Conservation (phyloP, 1,140 invertebrate species). For the Neodiprion fabricii region DNA sequence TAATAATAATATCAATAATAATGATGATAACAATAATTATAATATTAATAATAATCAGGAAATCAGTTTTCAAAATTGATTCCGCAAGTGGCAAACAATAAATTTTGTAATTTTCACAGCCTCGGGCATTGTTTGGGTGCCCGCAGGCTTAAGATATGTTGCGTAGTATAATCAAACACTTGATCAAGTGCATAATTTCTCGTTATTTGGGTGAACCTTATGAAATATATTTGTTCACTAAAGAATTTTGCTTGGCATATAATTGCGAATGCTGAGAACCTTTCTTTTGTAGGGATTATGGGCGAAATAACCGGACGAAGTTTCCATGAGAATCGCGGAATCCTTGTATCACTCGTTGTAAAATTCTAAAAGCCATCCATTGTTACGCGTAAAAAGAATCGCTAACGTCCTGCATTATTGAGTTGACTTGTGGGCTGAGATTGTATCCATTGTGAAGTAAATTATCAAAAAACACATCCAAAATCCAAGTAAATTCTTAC, state of each 20-base stretch:
- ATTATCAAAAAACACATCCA: neutral
- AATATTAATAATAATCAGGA: constrained; percentile 29
- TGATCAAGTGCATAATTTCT: constrained; percentile 50
- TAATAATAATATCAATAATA: no score
- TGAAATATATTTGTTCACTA: constrained; percentile 40
- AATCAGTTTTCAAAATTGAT: constrained; percentile 56
- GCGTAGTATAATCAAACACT: constrained; percentile 61
- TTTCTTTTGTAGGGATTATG: no score
- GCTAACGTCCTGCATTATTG: no score
- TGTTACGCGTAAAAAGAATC: no score
- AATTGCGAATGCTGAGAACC: neutral
- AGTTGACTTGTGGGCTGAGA: no score
- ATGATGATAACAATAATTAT: constrained; percentile 16
- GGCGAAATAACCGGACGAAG: no score
- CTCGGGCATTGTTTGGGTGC: constrained; percentile 42
- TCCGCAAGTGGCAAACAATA: constrained; percentile 57
- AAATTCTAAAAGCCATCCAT: no score
- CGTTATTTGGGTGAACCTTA: constrained; percentile 40
- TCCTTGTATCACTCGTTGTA: no score
- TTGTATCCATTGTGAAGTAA: no score
- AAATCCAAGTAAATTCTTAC: neutral
- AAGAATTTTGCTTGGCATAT: neutral
- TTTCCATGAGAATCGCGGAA: no score
- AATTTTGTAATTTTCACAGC: constrained; percentile 53
- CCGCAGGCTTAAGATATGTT: constrained; percentile 49